Conservation (phyloP, 2,113 vertebrate genomes). For the Pluvialis apricaria region DNA sequence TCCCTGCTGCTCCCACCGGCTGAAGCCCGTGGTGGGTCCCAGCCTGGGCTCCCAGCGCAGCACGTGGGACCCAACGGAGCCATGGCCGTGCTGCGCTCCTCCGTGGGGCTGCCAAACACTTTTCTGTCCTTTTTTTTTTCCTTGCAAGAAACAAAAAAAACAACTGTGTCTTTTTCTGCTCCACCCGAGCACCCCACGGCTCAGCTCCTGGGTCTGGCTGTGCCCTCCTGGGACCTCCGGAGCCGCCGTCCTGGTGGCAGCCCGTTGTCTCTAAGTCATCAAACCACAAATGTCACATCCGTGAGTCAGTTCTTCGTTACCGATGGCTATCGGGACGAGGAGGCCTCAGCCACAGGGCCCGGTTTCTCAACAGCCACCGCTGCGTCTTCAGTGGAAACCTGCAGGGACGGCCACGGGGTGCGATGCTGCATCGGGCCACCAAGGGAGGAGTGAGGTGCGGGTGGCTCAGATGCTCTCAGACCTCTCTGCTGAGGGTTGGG, state of each 20-base stretch:
- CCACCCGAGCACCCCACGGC: neutral
- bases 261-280: neutral
- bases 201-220: accelerated
- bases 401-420: neutral
- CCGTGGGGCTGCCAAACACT: neutral
- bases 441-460: accelerated
- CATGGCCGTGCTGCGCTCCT: accelerated
- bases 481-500: neutral
- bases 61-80: accelerated
- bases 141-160: neutral
- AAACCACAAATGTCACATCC: neutral
- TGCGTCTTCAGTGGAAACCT: neutral
- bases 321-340: neutral
- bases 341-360: neutral
- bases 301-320: neutral
- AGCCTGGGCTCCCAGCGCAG: accelerated
- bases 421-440: accelerated
- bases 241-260: accelerated
- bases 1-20: neutral
- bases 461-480: neutral
- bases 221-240: neutral
- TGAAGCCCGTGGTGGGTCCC: accelerated
- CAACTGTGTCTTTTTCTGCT: neutral
- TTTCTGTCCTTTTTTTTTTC: neutral
- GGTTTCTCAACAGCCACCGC: neutral